Evolutionary conservation across 2,888 invertebrate species (phyloP), one percentile per base, ranked within the genome.

Genomic region (Troides helena): DNA sequence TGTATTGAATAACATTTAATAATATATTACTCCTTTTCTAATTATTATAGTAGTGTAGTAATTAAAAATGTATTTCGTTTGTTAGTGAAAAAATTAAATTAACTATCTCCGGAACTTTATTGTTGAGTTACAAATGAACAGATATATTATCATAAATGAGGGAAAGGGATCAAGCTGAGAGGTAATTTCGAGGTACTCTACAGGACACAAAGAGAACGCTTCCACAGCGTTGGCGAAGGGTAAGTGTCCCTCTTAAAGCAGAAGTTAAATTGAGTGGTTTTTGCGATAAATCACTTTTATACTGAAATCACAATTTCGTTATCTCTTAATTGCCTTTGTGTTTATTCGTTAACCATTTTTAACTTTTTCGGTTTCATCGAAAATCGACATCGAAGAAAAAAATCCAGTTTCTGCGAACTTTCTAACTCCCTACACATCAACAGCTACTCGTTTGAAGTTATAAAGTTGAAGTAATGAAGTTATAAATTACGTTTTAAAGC

Each of bases 211-310:
- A 65, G 57, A 65, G 65, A 39, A 65, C 58, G 57, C 21, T 58
- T 53, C 36, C 21, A 39, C 39, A 5, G 56, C 23, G 39, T 39
- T 56, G 56, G 65, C 23, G 21, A 57, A 50, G 50, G 50, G 50
- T 50, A 17, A 18, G 50, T 50, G 50, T 17, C 57, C 65, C 21
- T 65, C 57, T 64, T 64, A 64, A 36, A 64, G 56, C 25, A 64
- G 30, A 64, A 64, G 64, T 64, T 64, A 64, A 65, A 65, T 57
- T 57, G 39, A 58, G 57, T 57, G 65, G 65, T 58, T 65, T 65
- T 17, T 39, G 43, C 43, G 23, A 58, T 36, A 57, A 58, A 23
- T 56, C 23, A 59, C 59, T 30, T 21, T 57, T 57, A 21, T 10
- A 50, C 50, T 17, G 17, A 50, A 50, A 50, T 50, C 50, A 50